Evolutionary conservation across 2,113 vertebrate genomes (phyloP), one percentile per base, ranked within the genome.

Genomic region (Carlito syrichta): DNA sequence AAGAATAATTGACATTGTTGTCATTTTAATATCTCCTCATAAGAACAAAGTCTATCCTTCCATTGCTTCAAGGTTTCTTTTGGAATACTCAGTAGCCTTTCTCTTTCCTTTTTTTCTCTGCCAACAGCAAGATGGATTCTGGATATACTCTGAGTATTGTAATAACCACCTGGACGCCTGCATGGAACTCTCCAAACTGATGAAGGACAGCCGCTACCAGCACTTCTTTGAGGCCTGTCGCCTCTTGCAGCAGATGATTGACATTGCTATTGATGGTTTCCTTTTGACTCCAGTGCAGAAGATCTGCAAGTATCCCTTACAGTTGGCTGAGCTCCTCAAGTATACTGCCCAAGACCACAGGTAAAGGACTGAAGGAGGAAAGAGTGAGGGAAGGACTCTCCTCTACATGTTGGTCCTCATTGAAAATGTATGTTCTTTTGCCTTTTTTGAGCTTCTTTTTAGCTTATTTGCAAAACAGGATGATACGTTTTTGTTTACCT

Each of bases 81-180:
- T 56, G 30, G 23, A 40, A 0, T 79, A n/a, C 20, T 91, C 54
- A 76, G 27, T 91, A 95, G 30, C 66, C n/a, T 86, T 95, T 68
- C 32, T 19, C 40, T 66, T 94, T 94, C 71, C 17, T 60, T 0
- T 43, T 11, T 60, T 71, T 52, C 94, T 50, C 93, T 98, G 87
- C 71, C 76, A 95, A 76, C 98, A 99, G 99, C 99, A 99, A 99
- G 99, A 99, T 8, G 99, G 99, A 71, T 99, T 99, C 98, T 99
- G 99, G 99, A 99, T 99, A 98, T 99, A 99, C 32, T 99, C 99
- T 0, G 99, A 99, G 98, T 99, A 99, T 98, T 99, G 99, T 98
- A 99, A 99, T 98, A 99, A 99, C 95, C 99, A 99, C 83, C 98
- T 99, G 98, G 99, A 99, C 1, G 99, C 99, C 0, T 99, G 99